A percentile compares a stretch with the other conserved stretches of the same genome.
phyloP scores from a whole-genome alignment of 2,113 vertebrate genomes.

The Cygnus buccinator region DNA sequence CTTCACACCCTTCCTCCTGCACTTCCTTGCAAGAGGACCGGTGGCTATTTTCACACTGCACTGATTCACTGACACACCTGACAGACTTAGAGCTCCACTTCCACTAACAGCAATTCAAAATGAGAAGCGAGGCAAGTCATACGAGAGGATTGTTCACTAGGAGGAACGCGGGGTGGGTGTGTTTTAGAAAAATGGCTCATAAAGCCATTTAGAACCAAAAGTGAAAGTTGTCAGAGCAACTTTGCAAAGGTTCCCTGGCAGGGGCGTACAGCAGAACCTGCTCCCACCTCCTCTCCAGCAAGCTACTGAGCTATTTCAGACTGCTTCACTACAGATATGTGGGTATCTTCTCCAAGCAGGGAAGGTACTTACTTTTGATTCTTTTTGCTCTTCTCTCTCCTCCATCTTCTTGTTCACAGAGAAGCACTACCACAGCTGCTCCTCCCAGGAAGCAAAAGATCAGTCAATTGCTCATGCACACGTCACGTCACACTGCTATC shows the following conservation, averaged over 20 bases:
- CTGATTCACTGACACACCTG: neutral
- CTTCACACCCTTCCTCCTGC: neutral
- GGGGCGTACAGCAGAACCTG: neutral
- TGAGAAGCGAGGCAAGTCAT: neutral
- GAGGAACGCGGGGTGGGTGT: rapidly evolving
- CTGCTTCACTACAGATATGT: neutral
- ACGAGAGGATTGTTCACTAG: neutral
- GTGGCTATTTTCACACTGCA: neutral
- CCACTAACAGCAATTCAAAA: neutral
- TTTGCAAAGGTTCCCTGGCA: neutral
- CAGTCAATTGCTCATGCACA: neutral
- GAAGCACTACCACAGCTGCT: neutral
- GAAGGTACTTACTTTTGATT: neutral
- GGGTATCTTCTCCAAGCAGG: neutral
- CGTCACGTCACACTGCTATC: neutral
- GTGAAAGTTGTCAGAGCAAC: neutral
- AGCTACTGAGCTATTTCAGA: neutral
- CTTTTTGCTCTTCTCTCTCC: neutral
- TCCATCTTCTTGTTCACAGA: neutral
- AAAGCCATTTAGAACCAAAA: neutral
- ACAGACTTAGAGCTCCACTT: neutral
- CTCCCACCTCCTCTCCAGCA: neutral
- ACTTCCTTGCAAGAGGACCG: neutral
- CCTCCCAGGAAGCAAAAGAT: neutral
- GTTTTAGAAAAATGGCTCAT: neutral